phyloP scores from a whole-genome alignment of 2,888 invertebrate species.

The Amorpha juglandis region DNA sequence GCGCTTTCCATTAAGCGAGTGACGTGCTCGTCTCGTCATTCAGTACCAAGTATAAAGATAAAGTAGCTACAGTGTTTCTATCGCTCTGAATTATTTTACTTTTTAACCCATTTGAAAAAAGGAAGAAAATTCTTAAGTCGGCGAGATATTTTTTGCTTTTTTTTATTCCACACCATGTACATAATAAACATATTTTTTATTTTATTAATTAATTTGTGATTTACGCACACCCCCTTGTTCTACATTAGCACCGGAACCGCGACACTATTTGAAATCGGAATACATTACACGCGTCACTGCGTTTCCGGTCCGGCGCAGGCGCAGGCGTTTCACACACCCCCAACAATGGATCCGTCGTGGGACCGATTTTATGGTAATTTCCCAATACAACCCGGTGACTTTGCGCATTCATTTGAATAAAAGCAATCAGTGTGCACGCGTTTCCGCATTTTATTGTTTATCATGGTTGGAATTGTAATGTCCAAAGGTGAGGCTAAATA shows the following conservation, averaged over 20 bases:
- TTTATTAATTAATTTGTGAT: not conserved
- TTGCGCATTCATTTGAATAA: constrained; percentile 64
- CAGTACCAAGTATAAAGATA: no score
- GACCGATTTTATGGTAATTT: constrained; percentile 80
- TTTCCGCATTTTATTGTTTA: constrained; percentile 43
- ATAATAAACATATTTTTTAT: not conserved
- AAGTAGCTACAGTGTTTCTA: no score
- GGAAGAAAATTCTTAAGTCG: no score
- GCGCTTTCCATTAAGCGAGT: no score
- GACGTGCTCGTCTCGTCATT: no score
- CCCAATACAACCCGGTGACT: constrained; percentile 56
- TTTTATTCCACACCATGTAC: no score
- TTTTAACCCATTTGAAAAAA: no score
- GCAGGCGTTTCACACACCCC: constrained; percentile 44
- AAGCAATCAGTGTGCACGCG: constrained; percentile 51
- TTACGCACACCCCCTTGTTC: not conserved
- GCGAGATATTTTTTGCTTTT: no score
- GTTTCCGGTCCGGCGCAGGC: constrained; percentile 54
- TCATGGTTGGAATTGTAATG: not conserved
- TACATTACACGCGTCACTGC: constrained; percentile 72
- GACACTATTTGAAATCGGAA: constrained; percentile 63
- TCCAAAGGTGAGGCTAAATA: not conserved
- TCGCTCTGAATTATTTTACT: no score
- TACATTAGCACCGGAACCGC: constrained; percentile 27
- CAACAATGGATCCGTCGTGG: constrained; percentile 66